Percentiles rank a stretch among this genome's conserved stretches.
phyloP scores from a whole-genome alignment of 2,888 invertebrate genomes.

The Hirtodrosophila alboralis region DNA sequence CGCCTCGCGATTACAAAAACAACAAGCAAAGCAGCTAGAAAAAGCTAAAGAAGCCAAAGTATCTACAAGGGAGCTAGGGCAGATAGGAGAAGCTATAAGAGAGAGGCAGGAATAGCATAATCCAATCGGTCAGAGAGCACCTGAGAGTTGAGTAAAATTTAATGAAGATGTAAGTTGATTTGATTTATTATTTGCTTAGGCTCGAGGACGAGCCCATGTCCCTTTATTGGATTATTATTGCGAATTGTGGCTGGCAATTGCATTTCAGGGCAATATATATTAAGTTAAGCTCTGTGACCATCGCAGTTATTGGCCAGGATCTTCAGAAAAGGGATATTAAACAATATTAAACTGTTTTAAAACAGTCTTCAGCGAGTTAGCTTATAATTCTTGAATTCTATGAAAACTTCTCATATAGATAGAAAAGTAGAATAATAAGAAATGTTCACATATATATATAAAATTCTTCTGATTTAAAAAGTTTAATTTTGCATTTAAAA shows the following conservation, averaged over 20 bases:
- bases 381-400: too few relatives aligned
- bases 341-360: too few relatives aligned
- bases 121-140: not conserved
- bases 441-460: too few relatives aligned
- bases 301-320: too few relatives aligned
- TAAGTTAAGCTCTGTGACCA: not conserved
- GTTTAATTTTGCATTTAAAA: too few relatives aligned
- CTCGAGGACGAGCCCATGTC: conserved; percentile 74
- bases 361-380: too few relatives aligned
- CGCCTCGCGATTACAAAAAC: conserved; percentile 38
- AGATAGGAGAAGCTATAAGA: not conserved
- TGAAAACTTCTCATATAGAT: too few relatives aligned
- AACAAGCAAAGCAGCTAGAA: conserved; percentile 10
- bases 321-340: too few relatives aligned
- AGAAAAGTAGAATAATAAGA: too few relatives aligned
- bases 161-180: conserved; percentile 70
- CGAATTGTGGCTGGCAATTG: conserved; percentile 33
- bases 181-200: conserved; percentile 84
- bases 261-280: conserved; percentile 9
- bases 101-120: not conserved
- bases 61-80: too few relatives aligned
- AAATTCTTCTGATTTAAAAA: too few relatives aligned
- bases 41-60: not conserved
- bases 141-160: conserved; percentile 30
- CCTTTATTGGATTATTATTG: conserved; percentile 51